Evolutionary conservation across 2,113 vertebrate genomes (phyloP).

Genomic region (Microcebus murinus): DNA sequence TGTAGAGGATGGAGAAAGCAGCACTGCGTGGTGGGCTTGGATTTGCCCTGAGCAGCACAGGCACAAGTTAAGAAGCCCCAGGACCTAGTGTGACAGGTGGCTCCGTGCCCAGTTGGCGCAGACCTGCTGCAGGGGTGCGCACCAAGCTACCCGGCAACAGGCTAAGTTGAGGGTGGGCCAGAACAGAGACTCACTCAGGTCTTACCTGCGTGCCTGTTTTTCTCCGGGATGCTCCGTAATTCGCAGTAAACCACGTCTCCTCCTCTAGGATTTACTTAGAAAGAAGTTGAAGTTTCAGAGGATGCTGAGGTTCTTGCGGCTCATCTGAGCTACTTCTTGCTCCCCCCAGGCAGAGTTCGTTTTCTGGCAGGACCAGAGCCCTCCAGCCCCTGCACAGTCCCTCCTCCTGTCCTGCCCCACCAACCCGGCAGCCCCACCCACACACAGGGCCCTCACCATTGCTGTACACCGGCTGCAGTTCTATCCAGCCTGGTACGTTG

Average conservation of each 20-base stretch:
- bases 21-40: neutral
- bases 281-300: slow-evolving; percentile 7
- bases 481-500: slow-evolving; percentile 45
- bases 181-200: neutral
- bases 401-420: neutral
- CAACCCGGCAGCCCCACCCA: neutral
- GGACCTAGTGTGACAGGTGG: neutral
- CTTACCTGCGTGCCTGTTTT: slow-evolving; percentile 45
- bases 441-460: slow-evolving; percentile 49
- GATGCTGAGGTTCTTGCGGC: neutral
- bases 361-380: neutral
- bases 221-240: neutral
- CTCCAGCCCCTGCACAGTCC: rapidly evolving
- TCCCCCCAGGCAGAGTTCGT: neutral
- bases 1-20: neutral
- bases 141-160: neutral
- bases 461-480: slow-evolving; percentile 64
- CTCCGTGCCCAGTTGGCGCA: neutral
- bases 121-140: neutral
- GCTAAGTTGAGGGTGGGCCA: neutral
- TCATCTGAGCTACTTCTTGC: neutral
- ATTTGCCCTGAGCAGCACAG: neutral
- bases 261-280: slow-evolving; percentile 39
- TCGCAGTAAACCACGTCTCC: slow-evolving; percentile 53
- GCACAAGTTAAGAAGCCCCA: neutral